Conservation (phyloP, 1,140 invertebrate species). For the Drosophila aff. region DNA sequence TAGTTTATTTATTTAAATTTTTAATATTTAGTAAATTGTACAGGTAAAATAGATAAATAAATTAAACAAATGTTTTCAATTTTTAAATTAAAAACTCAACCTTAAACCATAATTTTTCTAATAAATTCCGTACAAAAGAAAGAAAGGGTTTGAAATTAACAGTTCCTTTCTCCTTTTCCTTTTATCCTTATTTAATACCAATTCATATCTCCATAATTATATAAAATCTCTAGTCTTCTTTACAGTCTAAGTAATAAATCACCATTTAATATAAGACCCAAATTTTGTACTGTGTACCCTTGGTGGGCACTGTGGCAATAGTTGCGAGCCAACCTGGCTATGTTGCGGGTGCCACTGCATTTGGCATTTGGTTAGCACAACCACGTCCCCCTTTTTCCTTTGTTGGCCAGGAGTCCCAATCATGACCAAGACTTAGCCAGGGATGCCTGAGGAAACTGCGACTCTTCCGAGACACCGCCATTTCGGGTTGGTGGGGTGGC, state of each 20-base stretch:
- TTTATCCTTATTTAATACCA: too few relatives aligned
- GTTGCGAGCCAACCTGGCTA: constrained; percentile 31
- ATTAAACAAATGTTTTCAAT: too few relatives aligned
- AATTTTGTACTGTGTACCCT: not conserved
- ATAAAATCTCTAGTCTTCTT: too few relatives aligned
- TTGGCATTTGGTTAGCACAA: constrained; percentile 39
- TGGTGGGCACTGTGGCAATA: constrained; percentile 4
- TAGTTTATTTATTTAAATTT: not conserved
- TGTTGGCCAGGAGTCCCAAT: constrained; percentile 17
- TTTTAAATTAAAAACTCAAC: too few relatives aligned
- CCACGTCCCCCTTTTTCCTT: not conserved
- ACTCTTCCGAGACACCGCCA: constrained; percentile 17
- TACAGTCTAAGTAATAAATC: not conserved
- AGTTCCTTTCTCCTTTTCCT: too few relatives aligned
- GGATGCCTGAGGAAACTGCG: constrained; percentile 38
- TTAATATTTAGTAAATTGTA: too few relatives aligned
- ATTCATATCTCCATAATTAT: not conserved
- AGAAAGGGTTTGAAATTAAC: too few relatives aligned
- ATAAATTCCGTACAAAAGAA: too few relatives aligned
- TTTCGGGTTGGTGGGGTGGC: not conserved
- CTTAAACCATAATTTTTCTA: too few relatives aligned
- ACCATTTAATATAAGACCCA: not conserved
- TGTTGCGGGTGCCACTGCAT: constrained; percentile 60
- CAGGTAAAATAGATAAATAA: too few relatives aligned
- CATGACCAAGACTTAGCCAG: constrained; percentile 38